phyloP scores from a whole-genome alignment of 2,797 vertebrate genomes.

The Sebastes taczanowskii region DNA sequence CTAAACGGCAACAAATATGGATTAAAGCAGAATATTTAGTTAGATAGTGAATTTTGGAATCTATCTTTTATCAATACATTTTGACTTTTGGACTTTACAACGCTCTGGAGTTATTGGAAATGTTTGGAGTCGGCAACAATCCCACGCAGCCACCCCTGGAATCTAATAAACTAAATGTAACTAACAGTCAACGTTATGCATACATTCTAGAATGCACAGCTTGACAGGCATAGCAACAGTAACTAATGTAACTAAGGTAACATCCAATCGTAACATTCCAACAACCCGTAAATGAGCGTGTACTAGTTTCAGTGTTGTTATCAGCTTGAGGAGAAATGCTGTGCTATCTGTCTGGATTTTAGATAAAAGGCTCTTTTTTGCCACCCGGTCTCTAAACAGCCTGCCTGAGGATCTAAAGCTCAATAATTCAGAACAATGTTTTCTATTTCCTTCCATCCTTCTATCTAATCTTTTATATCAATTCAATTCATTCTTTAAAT shows the following conservation, averaged over 20 bases:
- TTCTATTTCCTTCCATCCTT: slow-evolving; percentile 21
- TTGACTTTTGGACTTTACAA: no score
- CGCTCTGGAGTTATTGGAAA: not conserved
- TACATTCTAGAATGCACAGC: not conserved
- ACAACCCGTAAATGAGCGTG: not conserved
- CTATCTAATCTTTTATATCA: not conserved
- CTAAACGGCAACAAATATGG: no score
- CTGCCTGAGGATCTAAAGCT: slow-evolving; percentile 15
- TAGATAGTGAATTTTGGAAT: no score
- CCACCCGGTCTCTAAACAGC: slow-evolving; percentile 8
- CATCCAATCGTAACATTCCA: not conserved
- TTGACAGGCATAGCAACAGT: not conserved
- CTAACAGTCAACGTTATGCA: no score
- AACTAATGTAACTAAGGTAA: not conserved
- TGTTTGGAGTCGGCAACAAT: not conserved
- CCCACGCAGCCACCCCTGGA: no score
- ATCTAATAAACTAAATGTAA: no score
- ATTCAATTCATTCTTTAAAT: slow-evolving; percentile 38
- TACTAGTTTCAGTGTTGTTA: not conserved
- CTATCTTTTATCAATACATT: no score
- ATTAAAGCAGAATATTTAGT: no score
- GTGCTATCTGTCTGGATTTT: slow-evolving; percentile 21
- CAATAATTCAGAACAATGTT: slow-evolving; percentile 45
- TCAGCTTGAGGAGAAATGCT: slow-evolving; percentile 18
- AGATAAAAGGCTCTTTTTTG: slow-evolving; percentile 50